Conservation (phyloP, 2,113 vertebrate genomes). For the Petaurus breviceps region DNA sequence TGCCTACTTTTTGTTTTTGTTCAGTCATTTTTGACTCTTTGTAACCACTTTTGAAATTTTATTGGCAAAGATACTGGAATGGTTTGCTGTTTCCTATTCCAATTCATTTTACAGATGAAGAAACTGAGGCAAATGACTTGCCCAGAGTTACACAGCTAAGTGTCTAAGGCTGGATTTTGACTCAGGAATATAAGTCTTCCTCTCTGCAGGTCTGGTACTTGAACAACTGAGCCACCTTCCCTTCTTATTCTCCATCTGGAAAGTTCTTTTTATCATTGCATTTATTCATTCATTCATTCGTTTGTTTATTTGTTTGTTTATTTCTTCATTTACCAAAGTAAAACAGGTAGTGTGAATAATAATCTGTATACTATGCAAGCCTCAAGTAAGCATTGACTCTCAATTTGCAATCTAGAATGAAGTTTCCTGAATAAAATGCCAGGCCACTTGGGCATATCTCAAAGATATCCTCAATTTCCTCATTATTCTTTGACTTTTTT, state of each 20-base stretch:
- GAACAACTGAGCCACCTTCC: accelerated
- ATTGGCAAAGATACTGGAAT: too few species aligned
- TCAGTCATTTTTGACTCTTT: too few species aligned
- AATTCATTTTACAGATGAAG: accelerated
- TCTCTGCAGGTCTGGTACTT: accelerated
- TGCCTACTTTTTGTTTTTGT: too few species aligned
- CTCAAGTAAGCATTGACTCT: neutral
- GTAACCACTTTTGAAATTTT: too few species aligned
- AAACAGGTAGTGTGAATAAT: neutral
- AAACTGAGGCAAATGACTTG: neutral
- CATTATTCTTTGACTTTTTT: neutral
- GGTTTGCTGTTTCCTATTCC: too few species aligned
- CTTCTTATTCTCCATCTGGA: neutral
- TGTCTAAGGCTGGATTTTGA: too few species aligned
- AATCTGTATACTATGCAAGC: neutral
- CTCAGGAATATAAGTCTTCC: accelerated
- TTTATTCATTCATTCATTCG: too few species aligned
- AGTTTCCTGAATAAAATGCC: neutral
- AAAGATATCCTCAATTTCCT: neutral
- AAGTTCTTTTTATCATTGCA: neutral
- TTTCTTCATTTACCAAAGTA: too few species aligned
- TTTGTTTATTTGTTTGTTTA: too few species aligned
- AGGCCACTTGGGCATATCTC: neutral
- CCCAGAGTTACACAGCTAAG: accelerated
- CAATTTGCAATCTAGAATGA: neutral